These are phyloP conservation scores for Sebastes nivosus DNA, from an alignment of 2,797 vertebrate genomes.

Conservation along the genomic window DNA sequence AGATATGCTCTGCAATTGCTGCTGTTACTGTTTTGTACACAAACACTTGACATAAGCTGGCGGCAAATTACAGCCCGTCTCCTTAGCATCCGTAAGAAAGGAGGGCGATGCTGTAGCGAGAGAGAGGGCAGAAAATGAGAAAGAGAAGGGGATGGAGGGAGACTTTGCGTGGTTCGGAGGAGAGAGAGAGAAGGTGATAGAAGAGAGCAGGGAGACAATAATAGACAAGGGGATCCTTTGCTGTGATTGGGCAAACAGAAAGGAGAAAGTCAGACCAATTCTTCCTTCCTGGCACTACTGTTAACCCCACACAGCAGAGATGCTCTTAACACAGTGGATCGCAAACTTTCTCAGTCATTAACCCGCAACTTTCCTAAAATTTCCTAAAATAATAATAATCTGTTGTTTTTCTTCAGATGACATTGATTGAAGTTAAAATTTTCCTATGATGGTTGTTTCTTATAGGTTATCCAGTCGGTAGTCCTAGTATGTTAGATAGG, in stretches of 20 bases:
- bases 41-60: conserved; percentile 63
- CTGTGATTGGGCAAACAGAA: conserved; percentile 9
- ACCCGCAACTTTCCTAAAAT: too few relatives aligned
- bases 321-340: conserved; percentile 1
- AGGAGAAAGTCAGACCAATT: background rate
- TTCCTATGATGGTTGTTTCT: too few relatives aligned
- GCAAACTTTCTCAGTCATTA: too few relatives aligned
- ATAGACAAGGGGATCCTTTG: background rate
- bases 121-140: background rate
- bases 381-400: too few relatives aligned
- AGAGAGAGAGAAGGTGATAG: background rate
- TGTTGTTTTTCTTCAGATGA: too few relatives aligned
- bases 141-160: background rate
- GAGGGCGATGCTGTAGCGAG: background rate
- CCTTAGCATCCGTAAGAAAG: conserved; percentile 6
- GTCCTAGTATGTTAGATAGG: too few relatives aligned
- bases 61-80: conserved; percentile 49
- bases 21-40: conserved; percentile 35
- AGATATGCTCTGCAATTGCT: conserved; percentile 3
- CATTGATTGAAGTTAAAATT: too few relatives aligned
- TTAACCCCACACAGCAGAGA: background rate
- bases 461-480: too few relatives aligned
- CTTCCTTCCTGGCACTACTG: background rate
- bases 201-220: conserved; percentile 26
- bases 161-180: background rate